A percentile compares a stretch with the other conserved stretches of the same genome.
Evolutionary conservation across 1,140 invertebrate genomes (phyloP).

Genomic region (Gryon sp.): DNA sequence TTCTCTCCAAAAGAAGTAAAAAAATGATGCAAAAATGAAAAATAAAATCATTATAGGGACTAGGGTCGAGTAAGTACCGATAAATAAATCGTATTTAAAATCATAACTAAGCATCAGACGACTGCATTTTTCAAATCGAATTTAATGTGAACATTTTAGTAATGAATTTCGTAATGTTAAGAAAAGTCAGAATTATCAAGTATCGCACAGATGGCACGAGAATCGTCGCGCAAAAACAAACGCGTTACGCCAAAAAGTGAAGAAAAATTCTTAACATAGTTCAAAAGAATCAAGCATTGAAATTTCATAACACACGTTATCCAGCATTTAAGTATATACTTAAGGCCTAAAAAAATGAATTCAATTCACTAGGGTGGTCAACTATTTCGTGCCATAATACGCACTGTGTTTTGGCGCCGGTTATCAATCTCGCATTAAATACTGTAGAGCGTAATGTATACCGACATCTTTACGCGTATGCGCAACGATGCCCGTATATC

Average conservation of each 20-base stretch:
- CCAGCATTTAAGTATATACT: conserved; percentile 48
- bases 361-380: conserved; percentile 53
- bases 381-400: conserved; percentile 40
- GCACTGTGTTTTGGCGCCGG: too few relatives aligned
- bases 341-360: conserved; percentile 69
- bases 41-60: conserved; percentile 45
- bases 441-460: conserved; percentile 49
- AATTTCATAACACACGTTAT: conserved; percentile 39
- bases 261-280: too few relatives aligned
- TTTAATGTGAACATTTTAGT: conserved; percentile 53
- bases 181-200: conserved; percentile 48
- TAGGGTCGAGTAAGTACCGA: conserved; percentile 54
- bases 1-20: conserved; percentile 31
- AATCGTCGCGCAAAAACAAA: conserved; percentile 31
- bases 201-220: conserved; percentile 29
- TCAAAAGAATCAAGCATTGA: conserved; percentile 11
- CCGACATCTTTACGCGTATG: conserved; percentile 4
- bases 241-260: too few relatives aligned
- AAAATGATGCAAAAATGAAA: background rate
- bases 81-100: conserved; percentile 56
- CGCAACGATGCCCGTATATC: conserved; percentile 18
- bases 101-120: conserved; percentile 53
- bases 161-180: conserved; percentile 57
- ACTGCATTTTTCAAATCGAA: conserved; percentile 63
- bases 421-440: conserved; percentile 57